Conservation (phyloP, 2,888 invertebrate species). For the Diachrysia chrysitis region DNA sequence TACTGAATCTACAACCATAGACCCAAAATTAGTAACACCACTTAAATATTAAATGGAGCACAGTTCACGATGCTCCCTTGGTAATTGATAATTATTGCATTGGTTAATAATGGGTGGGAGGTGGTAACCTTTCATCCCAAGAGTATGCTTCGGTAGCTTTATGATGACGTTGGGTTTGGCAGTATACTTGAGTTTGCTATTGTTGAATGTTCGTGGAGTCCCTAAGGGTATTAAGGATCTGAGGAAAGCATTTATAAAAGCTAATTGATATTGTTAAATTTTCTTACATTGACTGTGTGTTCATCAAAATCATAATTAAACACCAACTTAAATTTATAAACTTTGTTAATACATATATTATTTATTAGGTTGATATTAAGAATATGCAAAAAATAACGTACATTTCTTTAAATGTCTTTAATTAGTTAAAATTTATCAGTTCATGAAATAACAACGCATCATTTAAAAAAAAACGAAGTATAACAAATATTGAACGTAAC, state of each 20-base stretch:
- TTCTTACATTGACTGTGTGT: no score
- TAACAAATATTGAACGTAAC: neutral
- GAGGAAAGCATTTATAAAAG: neutral
- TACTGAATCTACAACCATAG: constrained; percentile 22
- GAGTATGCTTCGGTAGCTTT: constrained; percentile 23
- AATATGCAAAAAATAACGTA: no score
- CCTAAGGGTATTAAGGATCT: neutral
- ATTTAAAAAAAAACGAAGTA: neutral
- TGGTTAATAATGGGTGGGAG: constrained; percentile 31
- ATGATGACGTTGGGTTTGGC: constrained; percentile 19
- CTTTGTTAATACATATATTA: no score
- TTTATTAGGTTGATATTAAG: no score
- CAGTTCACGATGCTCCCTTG: constrained; percentile 18
- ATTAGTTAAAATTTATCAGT: no score
- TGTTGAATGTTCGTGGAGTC: no score
- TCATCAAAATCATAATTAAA: no score
- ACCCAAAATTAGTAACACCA: constrained; percentile 25
- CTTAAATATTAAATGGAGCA: constrained; percentile 47
- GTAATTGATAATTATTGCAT: constrained; percentile 53
- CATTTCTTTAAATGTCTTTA: no score
- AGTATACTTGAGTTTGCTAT: neutral
- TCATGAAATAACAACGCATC: no score
- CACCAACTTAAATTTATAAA: no score
- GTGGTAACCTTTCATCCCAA: constrained; percentile 12
- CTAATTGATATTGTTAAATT: neutral